Evolutionary conservation across 2,888 invertebrate species (phyloP), one percentile per base, ranked within the genome.

Genomic region (Axea sp.): DNA sequence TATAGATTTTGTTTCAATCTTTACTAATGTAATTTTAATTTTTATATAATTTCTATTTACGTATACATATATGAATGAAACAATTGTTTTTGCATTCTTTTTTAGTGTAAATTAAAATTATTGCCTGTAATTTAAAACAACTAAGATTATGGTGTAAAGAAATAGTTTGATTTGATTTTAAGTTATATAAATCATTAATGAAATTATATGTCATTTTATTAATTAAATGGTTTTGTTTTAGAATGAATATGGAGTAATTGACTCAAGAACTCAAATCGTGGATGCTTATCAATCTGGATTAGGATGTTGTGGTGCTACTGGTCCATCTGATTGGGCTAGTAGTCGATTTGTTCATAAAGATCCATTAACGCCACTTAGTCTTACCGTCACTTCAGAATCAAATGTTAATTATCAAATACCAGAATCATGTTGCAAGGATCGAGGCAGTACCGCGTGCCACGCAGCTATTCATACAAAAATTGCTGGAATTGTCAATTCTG

Each of bases 261-360:
- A 78, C 6, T 73, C 79, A 12, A 81, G 83, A 9, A 86, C 85
- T 1, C 77, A 80, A 12, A 81, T 80, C 0, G 79, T 86, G 17
- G 84, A 87, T 60, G 49, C 82, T 37, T 83, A 85, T 72, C 84
- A 84, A 83, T 87, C 55, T 82, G 93, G 92, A 3, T 89, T 95
- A 69, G 88, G 92, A 78, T 96, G 95, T 83, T 96, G 96, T 84
- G 96, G 95, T 12, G 93, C 93, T 1, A 91, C 91, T 77, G 91
- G 91, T 35, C 93, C 94, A 1, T 87, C 88, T 0, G 94, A 95
- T 86, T 95, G 94, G 94, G 90, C 91, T 53, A 90, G 90, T 8
- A 92, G 91, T 74, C 89, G 89, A 77, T 92, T 90, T 80, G 90
- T 90, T 64, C 88, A 88, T 47, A 88, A 87, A 15, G 90, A 89